Base-by-base conservation (phyloP, 2,797 vertebrate species). In the Dendrocincla tyrannina region DNA sequence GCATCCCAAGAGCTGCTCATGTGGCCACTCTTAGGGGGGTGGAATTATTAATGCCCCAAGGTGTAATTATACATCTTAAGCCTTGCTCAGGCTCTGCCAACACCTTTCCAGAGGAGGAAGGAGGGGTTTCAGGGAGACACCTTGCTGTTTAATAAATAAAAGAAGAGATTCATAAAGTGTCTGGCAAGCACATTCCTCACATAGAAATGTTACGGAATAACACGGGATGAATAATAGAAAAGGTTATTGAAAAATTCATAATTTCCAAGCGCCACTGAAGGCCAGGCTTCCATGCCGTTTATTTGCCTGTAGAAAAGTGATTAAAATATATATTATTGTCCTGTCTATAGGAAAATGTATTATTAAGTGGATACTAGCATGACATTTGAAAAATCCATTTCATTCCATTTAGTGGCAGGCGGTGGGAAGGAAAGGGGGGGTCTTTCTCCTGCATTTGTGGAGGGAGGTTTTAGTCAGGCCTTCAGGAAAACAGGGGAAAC, bases 211-310 rank as follows among this genome's bases (percentile, higher is more conserved):
- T 98, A 98, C 97, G 92, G 98, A 98, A 98, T 98, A 98, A 98
- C 98, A 98, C 97, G 93, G 97, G 97, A 98, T 99, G 98, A 99
- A 99, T 99, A 99, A 99, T 99, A 99, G 97, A 99, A 98, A 97
- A 98, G 98, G 95, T 98, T 98, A 98, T 98, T 98, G 97, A 98
- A 98, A 99, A 98, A 98, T 99, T 98, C 97, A 98, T 98, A 98
- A 98, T 98, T 98, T 98, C 98, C 98, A 98, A 98, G 97, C 97
- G 80, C 96, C 98, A 96, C 98, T 97, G 98, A 99, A 99, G 98
- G 98, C 99, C 98, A 91, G 98, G 96, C 95, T 96, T 96, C 97
- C 94, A 96, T 96, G 84, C 89, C 94, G 95, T 97, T 98, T 98
- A 98, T 98, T 97, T 98, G 98, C 97, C 97, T 97, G 98, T 97